Evolutionary conservation across 2,797 vertebrate genomes (phyloP).

Genomic region (Helicolenus hilgendorfi): DNA sequence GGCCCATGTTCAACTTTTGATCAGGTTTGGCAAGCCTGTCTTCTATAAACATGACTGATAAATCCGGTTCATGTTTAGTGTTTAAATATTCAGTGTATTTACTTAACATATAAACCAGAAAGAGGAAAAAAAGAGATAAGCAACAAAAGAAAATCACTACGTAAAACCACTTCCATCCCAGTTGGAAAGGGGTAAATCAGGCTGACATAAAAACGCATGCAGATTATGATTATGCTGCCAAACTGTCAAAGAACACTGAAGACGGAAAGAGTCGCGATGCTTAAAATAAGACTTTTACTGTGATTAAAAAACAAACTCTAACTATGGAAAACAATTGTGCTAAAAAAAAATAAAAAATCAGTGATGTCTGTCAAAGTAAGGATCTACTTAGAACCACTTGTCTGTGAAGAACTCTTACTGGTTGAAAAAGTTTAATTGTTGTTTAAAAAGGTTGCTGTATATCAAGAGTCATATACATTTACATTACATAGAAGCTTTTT

Average conservation of each 20-base stretch:
- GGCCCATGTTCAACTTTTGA: neutral
- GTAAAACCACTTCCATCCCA: neutral
- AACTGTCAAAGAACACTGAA: slow-evolving; percentile 20
- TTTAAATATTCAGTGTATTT: neutral
- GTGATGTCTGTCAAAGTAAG: neutral
- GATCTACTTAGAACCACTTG: neutral
- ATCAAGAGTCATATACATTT: neutral
- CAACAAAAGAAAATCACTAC: neutral
- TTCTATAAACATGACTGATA: neutral
- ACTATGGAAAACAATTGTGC: neutral
- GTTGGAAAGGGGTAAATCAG: slow-evolving; percentile 7
- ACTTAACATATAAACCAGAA: neutral
- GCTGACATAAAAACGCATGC: slow-evolving; percentile 8
- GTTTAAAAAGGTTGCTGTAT: neutral
- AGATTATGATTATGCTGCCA: slow-evolving; percentile 47
- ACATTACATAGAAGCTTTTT: neutral
- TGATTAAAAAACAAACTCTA: neutral
- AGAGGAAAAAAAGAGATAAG: neutral
- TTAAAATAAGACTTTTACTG: slow-evolving; percentile 5
- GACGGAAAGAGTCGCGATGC: neutral
- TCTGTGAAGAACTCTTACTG: neutral
- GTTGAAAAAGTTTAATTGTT: neutral
- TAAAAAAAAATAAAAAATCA: neutral
- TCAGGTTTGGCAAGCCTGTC: neutral
- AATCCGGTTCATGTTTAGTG: neutral